Percentiles rank a stretch among this genome's conserved stretches.
Conservation (phyloP, 2,797 vertebrate genomes). For the Enteromius afrohamiltoni region DNA sequence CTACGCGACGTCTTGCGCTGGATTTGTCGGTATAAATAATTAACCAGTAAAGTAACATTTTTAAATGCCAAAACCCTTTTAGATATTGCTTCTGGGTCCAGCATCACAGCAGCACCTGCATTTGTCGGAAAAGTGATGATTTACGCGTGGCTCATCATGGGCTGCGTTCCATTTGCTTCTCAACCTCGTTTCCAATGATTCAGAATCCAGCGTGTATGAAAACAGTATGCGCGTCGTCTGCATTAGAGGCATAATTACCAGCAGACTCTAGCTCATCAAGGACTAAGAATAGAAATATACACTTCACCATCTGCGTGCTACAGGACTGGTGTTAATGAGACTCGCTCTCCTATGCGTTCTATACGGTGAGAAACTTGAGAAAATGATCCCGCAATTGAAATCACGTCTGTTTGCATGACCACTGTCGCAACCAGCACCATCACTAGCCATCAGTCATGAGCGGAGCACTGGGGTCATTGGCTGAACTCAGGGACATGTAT, state of each 20-base stretch:
- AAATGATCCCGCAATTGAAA: slow-evolving; percentile 31
- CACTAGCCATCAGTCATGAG: slow-evolving; percentile 30
- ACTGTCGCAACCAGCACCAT: slow-evolving; percentile 11
- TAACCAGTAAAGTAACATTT: no score
- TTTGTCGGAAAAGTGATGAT: not conserved
- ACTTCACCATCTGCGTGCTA: slow-evolving; percentile 38
- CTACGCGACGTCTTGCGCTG: not conserved
- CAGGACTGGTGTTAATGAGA: not conserved
- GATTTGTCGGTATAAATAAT: not conserved
- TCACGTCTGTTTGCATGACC: not conserved
- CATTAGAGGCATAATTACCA: slow-evolving; percentile 49
- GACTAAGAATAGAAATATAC: slow-evolving; percentile 53
- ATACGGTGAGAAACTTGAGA: slow-evolving; percentile 14
- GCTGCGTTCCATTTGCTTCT: not conserved
- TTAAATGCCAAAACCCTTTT: not conserved
- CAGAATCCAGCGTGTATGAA: slow-evolving; percentile 33
- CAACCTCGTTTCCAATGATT: slow-evolving; percentile 12
- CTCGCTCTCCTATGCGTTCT: not conserved
- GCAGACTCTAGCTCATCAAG: slow-evolving; percentile 51
- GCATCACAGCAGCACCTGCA: not conserved
- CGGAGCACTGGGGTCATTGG: slow-evolving; percentile 22
- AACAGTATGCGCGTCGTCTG: slow-evolving; percentile 31
- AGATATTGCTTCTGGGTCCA: not conserved
- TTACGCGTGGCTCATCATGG: not conserved
- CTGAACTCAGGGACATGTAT: slow-evolving; percentile 30